Base-by-base conservation (phyloP, 2,113 vertebrate genomes). In the Cavia porcellus region DNA sequence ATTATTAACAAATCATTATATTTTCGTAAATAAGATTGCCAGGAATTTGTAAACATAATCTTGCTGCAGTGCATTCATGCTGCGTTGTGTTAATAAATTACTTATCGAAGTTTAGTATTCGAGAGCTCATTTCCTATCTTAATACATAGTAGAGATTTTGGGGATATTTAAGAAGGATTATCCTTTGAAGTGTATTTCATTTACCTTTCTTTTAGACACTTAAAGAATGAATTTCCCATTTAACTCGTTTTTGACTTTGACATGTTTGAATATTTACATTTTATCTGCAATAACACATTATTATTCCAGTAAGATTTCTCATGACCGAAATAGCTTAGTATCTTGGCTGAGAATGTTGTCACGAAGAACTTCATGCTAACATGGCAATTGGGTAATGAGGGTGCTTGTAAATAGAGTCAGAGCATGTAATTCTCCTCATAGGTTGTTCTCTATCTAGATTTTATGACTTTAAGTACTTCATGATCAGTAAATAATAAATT, bases 401-500 rank as follows among this genome's bases (percentile, higher is more conserved):
- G 75, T 79, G 38, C 96, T 97, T 98, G 97, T 97, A 97, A 98
- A 98, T 89, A 83, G 45, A 55, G 47, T 96, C 94, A 95, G 91
- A 93, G 25, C 97, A 30, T 96, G 83, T 94, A 96, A 95, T 97
- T 98, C 87, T 98, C 62, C 61, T 98, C 68, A 96, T 96, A 97
- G 95, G 92, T 97, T 98, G 94, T 93, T 98, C 94, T 97, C 94
- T 96, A 81, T 96, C 92, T 92, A 20, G 92, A 93, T 93, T 98
- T 98, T 97, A 96, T 98, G 88, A 97, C 96, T 98, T 96, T 97
- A 98, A 98, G 97, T 98, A 98, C 97, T 98, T 98, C 97, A 97
- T 97, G 97, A 98, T 98, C 97, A 98, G 98, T 99, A 99, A 99
- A 99, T 99, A 99, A 98, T 98, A 98, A 98, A 98, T 98, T 98